Evolutionary conservation across 2,888 invertebrate genomes (phyloP), one percentile per base, ranked within the genome.

Genomic region (Macaria liturata): DNA sequence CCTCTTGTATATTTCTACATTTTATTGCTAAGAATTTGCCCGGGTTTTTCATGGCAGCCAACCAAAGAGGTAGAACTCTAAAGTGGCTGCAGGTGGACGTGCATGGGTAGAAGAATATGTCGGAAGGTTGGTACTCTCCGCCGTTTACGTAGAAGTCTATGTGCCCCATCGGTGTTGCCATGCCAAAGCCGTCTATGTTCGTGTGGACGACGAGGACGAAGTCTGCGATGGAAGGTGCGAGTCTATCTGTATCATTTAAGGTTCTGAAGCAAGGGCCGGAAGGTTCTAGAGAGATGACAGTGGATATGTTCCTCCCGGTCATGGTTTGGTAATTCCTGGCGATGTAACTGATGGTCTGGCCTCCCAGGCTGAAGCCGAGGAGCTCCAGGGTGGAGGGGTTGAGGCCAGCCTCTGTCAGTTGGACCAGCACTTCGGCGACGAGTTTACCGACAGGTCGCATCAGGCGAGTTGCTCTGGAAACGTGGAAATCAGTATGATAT

Each of bases 381-480:
- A 91, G 75, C 47, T 91, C 90, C 1, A 89, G 66, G 46, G 75
- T 83, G 0, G 72, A 63, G 5, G 90, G 87, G 49, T 88, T 77
- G 3, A 91, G 72, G 1, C 91, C 91, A 3, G 72, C 67, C 34
- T 76, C 59, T 3, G 79, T 81, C 3, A 91, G 77, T 9, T 85
- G 77, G 6, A 72, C 78, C 1, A 91, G 67, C 1, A 90, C 69
- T 70, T 90, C 85, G 0, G 89, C 88, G 0, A 90, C 84, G 64
- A 86, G 88, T 56, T 81, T 84, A 8, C 91, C 91, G 0, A 91
- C 86, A n/a, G 91, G 88, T 7, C 88, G 81, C 88, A 90, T 90
- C 6, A 91, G 78, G n/a, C 91, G 83, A 4, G 82, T 74, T 4
- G 91, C 87, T 66, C 88, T 88, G 80, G n/a, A 72, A 76, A 60